Evolutionary conservation across 2,113 vertebrate genomes (phyloP).

Genomic region (Alethe castanea): DNA sequence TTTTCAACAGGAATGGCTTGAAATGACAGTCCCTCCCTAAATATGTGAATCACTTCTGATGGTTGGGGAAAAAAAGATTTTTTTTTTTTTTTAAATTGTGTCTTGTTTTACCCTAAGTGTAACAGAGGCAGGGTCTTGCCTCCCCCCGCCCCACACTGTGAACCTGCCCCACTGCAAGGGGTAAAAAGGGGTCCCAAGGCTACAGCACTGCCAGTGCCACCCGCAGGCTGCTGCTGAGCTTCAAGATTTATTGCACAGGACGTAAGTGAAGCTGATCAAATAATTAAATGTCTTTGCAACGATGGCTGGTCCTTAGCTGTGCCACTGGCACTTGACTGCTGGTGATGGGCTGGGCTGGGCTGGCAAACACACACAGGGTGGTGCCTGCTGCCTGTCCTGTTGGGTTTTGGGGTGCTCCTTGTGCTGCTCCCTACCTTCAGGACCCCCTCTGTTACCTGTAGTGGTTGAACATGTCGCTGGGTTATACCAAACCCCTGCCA

Average conservation of each 20-base stretch:
- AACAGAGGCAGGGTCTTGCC: neutral
- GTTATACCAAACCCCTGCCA: neutral
- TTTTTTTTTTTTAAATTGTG: neutral
- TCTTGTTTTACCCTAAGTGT: neutral
- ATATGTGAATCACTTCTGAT: neutral
- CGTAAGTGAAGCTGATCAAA: neutral
- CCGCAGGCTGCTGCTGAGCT: neutral
- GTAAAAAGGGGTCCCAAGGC: neutral
- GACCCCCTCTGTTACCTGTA: neutral
- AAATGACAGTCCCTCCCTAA: neutral
- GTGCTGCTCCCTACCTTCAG: neutral
- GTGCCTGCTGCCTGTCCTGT: neutral
- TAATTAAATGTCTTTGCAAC: neutral
- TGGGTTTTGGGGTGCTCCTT: neutral
- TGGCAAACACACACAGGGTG: neutral
- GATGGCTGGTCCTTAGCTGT: neutral
- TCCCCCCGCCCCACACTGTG: neutral
- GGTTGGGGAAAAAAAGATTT: fast-evolving
- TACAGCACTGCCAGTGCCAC: neutral
- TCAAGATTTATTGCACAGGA: neutral
- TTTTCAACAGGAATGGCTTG: neutral
- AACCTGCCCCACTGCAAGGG: neutral
- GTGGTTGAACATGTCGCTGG: fast-evolving
- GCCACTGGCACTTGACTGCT: neutral
- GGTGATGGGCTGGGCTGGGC: neutral